Percentiles rank a stretch among this genome's conserved stretches.
Conservation (phyloP, 2,888 invertebrate species). For the Cetonia aurata region DNA sequence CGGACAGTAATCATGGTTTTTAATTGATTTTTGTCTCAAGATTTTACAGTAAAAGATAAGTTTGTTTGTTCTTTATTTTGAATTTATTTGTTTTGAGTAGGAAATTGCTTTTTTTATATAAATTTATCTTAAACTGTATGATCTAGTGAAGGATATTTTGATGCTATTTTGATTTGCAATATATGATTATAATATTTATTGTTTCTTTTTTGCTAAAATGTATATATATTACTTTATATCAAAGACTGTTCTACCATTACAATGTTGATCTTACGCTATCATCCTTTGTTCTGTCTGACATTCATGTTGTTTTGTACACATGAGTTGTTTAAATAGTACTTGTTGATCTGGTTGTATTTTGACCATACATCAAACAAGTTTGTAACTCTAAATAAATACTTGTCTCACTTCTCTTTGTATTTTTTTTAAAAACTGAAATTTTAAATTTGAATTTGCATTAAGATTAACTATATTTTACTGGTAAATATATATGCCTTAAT, state of each 20-base stretch:
- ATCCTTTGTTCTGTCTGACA: constrained; percentile 15
- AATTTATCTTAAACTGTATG: constrained; percentile 40
- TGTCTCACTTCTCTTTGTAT: constrained; percentile 26
- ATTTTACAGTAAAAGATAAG: constrained; percentile 45
- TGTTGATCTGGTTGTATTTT: constrained; percentile 25
- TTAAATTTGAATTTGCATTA: too few relatives aligned
- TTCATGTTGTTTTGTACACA: constrained; percentile 25
- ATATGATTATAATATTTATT: constrained; percentile 24
- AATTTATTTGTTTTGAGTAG: constrained; percentile 16
- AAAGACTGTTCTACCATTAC: constrained; percentile 30
- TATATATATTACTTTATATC: constrained; percentile 26
- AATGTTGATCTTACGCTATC: constrained; percentile 22
- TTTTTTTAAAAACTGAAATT: neutral
- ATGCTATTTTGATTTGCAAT: neutral
- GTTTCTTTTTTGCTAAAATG: constrained; percentile 25
- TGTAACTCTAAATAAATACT: constrained; percentile 37
- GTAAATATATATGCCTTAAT: too few relatives aligned
- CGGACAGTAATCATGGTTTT: constrained; percentile 48
- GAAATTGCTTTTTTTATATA: constrained; percentile 5
- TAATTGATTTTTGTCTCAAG: constrained; percentile 20
- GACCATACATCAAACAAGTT: constrained; percentile 24
- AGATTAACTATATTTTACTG: too few relatives aligned
- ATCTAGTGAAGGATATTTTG: constrained; percentile 14
- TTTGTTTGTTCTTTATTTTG: constrained; percentile 30
- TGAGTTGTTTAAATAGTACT: constrained; percentile 27